Evolutionary conservation across 2,888 invertebrate genomes (phyloP).

Genomic region (Xestia rhomboidea): DNA sequence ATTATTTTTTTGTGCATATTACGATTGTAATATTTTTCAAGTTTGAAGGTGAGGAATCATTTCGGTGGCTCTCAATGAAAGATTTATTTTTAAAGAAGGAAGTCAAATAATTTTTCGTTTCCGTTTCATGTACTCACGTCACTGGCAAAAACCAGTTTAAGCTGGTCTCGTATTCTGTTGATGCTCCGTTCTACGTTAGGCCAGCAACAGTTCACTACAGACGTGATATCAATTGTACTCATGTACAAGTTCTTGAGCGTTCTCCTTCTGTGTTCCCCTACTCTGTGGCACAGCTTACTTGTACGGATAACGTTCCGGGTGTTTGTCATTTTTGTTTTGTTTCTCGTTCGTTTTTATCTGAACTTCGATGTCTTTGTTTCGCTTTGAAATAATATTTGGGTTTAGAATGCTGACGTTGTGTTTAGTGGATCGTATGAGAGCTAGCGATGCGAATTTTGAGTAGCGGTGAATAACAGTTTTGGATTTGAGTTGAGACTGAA

Average conservation of each 20-base stretch:
- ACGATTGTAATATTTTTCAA: neutral
- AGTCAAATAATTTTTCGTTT: neutral
- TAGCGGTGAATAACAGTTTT: constrained; percentile 23
- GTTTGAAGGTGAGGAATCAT: neutral
- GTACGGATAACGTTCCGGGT: constrained; percentile 49
- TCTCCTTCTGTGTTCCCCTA: constrained; percentile 10
- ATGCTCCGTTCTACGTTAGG: neutral
- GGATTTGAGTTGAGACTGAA: constrained; percentile 2
- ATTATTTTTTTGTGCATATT: neutral
- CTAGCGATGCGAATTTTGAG: constrained; percentile 1
- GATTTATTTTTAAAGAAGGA: neutral
- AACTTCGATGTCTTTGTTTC: constrained; percentile 52
- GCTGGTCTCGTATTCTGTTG: neutral
- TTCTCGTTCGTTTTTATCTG: constrained; percentile 53
- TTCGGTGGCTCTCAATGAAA: neutral
- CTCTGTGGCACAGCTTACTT: constrained; percentile 28
- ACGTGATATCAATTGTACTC: neutral
- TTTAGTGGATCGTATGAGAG: constrained; percentile 21
- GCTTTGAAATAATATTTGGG: constrained; percentile 51
- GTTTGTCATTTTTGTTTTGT: constrained; percentile 68
- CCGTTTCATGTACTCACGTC: neutral
- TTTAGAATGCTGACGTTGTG: constrained; percentile 39
- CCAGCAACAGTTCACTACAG: neutral
- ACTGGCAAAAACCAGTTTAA: neutral
- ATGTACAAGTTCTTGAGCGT: neutral